Conservation (phyloP, 2,113 vertebrate species). For the Xenopus borealis region DNA sequence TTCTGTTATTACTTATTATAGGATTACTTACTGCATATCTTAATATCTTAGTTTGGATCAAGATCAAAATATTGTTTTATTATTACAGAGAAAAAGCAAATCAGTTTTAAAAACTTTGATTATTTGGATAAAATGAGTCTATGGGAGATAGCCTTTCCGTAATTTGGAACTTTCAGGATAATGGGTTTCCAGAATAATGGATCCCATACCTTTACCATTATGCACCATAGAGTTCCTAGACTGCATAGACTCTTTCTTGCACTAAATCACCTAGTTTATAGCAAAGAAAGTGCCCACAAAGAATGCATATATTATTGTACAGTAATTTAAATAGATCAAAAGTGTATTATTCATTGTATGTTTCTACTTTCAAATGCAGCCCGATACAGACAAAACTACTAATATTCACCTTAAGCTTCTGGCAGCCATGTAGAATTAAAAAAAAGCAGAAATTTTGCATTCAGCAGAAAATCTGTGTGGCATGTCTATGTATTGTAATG, state of each 20-base stretch:
- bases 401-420: slow-evolving; percentile 21
- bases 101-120: no score
- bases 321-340: neutral
- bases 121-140: no score
- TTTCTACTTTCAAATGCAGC: slow-evolving; percentile 15
- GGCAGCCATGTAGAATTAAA: slow-evolving; percentile 27
- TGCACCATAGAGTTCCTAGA: neutral
- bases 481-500: slow-evolving; percentile 26
- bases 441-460: slow-evolving; percentile 33
- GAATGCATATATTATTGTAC: neutral
- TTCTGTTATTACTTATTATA: no score
- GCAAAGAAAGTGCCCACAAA: neutral
- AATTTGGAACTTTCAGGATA: no score
- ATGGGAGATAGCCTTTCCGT: no score
- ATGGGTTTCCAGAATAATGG: no score
- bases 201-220: no score
- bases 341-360: slow-evolving; percentile 5
- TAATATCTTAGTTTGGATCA: no score
- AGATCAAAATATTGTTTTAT: no score
- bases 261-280: no score
- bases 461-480: slow-evolving; percentile 6
- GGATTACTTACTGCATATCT: no score
- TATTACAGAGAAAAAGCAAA: no score
- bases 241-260: neutral
- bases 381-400: slow-evolving; percentile 12